Evolutionary conservation across 23 tunicate genomes (phyloP), one percentile per base, ranked within the genome.

Genomic region (Pegea sp.): DNA sequence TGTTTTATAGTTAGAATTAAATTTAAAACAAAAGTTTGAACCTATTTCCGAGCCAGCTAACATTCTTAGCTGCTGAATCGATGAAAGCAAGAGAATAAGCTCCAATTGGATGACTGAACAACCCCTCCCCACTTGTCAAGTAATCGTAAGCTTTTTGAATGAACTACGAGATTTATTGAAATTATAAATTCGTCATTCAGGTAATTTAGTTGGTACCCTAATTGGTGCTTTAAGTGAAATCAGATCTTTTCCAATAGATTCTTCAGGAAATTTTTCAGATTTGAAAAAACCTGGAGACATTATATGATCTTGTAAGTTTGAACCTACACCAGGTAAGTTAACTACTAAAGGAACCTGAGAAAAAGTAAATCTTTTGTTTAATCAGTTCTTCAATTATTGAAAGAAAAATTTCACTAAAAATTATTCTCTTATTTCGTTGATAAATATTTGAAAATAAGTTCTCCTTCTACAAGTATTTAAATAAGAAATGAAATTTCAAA

Each of bases 291-390:
- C 53, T 0, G 67, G 57, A 4, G 54, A 27, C 57, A 48, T 26
- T 4, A 59, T 3, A 25, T 75, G 86, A 60, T 75, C 86, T 30
- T 75, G 67, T 1, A 75, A 54, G 33, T 75, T 75, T 32, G 74
- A 66, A 8, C 86, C 86, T 2, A 75, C 86, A 21, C 86, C 86
- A 27, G 74, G 86, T 23, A 30, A 27, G 33, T 75, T 57, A 1
- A 30, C 62, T 19, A 73, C 33, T 29, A 58, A 52, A 21, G 53
- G 26, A 4, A 73, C 58, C 72, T 65, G 52, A 11, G 13, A 44
- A 16, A 58, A 11, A 7, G 27, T 11, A n/a, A n/a, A n/a, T n/a
- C n/a, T n/a, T n/a, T n/a, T n/a, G n/a, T n/a, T n/a, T n/a, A n/a
- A n/a, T n/a, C n/a, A n/a, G n/a, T n/a, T n/a, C n/a, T n/a, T n/a